Evolutionary conservation across 2,888 invertebrate species (phyloP).

Genomic region (Lasioglossum calceatum): DNA sequence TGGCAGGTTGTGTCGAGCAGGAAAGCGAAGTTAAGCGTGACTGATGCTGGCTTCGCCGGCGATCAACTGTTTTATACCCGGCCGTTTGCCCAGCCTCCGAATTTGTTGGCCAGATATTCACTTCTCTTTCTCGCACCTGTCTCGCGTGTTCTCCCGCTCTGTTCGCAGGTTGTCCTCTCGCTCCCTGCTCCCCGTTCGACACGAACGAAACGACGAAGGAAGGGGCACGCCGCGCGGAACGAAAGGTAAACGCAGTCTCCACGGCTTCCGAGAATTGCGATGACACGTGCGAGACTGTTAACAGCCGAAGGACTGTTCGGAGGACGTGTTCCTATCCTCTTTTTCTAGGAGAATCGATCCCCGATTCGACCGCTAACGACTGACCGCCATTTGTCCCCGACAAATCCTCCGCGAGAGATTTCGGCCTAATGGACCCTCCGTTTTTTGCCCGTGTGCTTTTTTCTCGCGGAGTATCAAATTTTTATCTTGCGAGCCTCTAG

Average conservation of each 20-base stretch:
- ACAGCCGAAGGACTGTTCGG: not conserved
- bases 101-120: slow-evolving; percentile 69
- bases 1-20: slow-evolving; percentile 59
- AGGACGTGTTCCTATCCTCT: not conserved
- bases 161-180: not conserved
- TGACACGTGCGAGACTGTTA: slow-evolving; percentile 27
- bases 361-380: not conserved
- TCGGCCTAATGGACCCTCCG: not conserved
- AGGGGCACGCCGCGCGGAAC: slow-evolving; percentile 20
- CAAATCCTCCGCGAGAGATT: not conserved
- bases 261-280: slow-evolving; percentile 42
- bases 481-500: not conserved
- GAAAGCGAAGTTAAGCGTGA: slow-evolving; percentile 70
- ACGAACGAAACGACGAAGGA: not conserved
- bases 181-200: not conserved
- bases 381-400: not conserved
- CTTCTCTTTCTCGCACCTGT: slow-evolving; percentile 22
- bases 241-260: slow-evolving; percentile 42
- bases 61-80: slow-evolving; percentile 77
- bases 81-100: slow-evolving; percentile 73
- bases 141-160: not conserved
- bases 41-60: slow-evolving; percentile 72
- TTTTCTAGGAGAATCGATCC: slow-evolving; percentile 22
- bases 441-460: not conserved
- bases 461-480: not conserved